A percentile compares a stretch with the other conserved stretches of the same genome.
These are phyloP conservation scores for Melanogrammus aeglefinus DNA, from an alignment of 2,797 vertebrate species.

Conservation along the genomic window DNA sequence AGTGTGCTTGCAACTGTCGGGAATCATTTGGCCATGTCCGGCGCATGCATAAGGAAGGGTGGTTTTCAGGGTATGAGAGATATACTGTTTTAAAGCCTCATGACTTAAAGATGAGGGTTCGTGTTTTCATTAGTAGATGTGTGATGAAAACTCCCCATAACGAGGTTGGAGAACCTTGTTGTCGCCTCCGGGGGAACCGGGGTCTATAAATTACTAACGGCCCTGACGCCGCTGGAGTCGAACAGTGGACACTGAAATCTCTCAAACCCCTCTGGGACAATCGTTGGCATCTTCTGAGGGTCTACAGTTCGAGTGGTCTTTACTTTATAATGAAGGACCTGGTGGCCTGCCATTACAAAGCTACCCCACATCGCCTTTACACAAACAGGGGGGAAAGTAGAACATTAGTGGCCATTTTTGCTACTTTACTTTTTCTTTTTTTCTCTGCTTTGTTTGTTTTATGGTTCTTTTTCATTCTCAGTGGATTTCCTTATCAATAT, in stretches of 20 bases:
- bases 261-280: conserved; percentile 40
- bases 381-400: conserved; percentile 52
- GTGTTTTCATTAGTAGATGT: conserved; percentile 61
- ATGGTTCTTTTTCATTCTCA: conserved; percentile 38
- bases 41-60: conserved; percentile 23
- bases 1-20: conserved; percentile 23
- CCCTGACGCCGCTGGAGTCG: conserved; percentile 24
- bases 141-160: conserved; percentile 76
- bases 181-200: conserved; percentile 48
- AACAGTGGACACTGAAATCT: conserved; percentile 50
- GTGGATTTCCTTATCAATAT: conserved; percentile 35
- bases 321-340: conserved; percentile 64
- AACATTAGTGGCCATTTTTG: conserved; percentile 36
- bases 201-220: conserved; percentile 67
- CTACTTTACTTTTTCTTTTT: conserved; percentile 40
- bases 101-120: conserved; percentile 71
- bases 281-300: conserved; percentile 45
- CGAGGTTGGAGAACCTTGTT: conserved; percentile 69
- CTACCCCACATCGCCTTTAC: conserved; percentile 22
- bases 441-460: conserved; percentile 43
- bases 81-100: conserved; percentile 38
- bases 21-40: conserved; percentile 31
- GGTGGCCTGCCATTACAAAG: conserved; percentile 66
- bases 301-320: conserved; percentile 46
- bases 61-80: conserved; percentile 19